Percentiles rank a stretch among this genome's conserved stretches.
phyloP scores from a whole-genome alignment of 1,140 invertebrate species.

The Drosophila gunungcola region DNA sequence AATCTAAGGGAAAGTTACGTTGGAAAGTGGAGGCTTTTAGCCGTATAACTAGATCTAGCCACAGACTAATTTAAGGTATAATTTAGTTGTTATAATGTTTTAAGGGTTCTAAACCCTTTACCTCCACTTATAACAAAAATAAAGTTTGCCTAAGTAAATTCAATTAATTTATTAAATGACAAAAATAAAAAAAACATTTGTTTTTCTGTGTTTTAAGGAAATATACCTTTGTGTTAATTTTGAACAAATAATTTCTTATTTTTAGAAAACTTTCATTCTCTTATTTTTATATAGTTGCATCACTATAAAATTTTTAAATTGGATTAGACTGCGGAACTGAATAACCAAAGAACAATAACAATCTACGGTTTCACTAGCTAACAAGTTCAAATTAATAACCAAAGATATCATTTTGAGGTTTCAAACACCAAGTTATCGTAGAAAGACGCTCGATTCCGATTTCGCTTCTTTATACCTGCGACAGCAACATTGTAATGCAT shows the following conservation, averaged over 20 bases:
- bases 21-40: neutral
- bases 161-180: too few relatives aligned
- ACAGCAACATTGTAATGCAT: conserved; percentile 24
- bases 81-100: neutral
- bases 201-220: neutral
- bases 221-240: neutral
- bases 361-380: conserved; percentile 12
- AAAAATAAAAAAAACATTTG: neutral
- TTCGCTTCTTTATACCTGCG: conserved; percentile 26
- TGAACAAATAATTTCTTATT: too few relatives aligned
- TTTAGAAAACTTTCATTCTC: too few relatives aligned
- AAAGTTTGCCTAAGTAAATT: too few relatives aligned
- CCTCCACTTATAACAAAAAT: neutral
- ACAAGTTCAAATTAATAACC: conserved; percentile 24
- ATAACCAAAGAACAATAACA: neutral
- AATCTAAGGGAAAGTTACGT: neutral
- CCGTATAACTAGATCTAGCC: neutral
- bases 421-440: neutral
- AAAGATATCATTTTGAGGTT: conserved; percentile 3
- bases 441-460: conserved; percentile 4
- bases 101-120: neutral
- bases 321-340: conserved; percentile 1
- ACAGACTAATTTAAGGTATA: neutral
- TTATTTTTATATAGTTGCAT: neutral
- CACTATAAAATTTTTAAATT: too few relatives aligned